phyloP scores from a whole-genome alignment of 2,888 invertebrate species.

The Drosophila affinis region DNA sequence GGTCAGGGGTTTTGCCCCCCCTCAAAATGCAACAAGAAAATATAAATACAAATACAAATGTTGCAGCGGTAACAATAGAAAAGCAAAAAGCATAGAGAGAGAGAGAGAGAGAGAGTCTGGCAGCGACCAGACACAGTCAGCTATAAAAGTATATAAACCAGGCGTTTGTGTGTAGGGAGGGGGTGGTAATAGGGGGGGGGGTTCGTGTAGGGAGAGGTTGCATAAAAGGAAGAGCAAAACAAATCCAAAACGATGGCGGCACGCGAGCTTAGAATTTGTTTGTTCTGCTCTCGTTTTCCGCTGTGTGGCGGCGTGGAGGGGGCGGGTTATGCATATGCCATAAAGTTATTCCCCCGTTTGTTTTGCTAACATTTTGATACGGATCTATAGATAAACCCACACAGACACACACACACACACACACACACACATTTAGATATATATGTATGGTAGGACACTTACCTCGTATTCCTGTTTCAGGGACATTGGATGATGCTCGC shows the following conservation, averaged over 20 bases:
- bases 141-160: constrained; percentile 48
- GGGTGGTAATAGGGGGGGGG: constrained; percentile 14
- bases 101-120: constrained; percentile 21
- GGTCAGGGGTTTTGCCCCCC: constrained; percentile 2
- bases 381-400: constrained; percentile 41
- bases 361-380: constrained; percentile 29
- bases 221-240: constrained; percentile 39
- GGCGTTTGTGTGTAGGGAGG: constrained; percentile 19
- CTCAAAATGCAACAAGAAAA: constrained; percentile 41
- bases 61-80: constrained; percentile 32
- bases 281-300: constrained; percentile 28
- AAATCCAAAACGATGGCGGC: constrained; percentile 50
- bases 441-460: constrained; percentile 28
- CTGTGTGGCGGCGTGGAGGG: constrained; percentile 7
- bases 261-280: constrained; percentile 75
- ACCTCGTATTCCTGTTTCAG: constrained; percentile 84
- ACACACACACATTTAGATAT: neutral
- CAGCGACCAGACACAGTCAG: constrained; percentile 22
- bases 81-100: constrained; percentile 20
- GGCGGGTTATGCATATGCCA: constrained; percentile 21
- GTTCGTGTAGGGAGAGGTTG: constrained; percentile 1
- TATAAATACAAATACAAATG: constrained; percentile 49
- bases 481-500: constrained; percentile 81
- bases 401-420: neutral
- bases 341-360: constrained; percentile 52